Conservation (phyloP, 2,888 invertebrate genomes). For the Schizaphis graminum region DNA sequence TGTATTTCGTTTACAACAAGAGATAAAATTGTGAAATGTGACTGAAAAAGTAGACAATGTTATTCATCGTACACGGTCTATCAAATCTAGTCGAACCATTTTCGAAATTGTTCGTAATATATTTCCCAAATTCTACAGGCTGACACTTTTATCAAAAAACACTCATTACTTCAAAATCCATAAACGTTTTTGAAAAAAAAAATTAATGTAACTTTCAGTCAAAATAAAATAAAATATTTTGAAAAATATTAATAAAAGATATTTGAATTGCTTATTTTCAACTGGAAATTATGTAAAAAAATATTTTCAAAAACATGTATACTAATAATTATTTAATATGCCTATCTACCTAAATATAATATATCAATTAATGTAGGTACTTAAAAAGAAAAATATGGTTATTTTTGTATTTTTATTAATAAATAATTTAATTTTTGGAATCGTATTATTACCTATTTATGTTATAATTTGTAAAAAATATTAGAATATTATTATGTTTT, state of each 20-base stretch:
- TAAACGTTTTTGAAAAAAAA: too few species aligned
- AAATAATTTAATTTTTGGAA: not conserved
- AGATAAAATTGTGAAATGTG: not conserved
- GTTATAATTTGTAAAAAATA: not conserved
- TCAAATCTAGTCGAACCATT: not conserved
- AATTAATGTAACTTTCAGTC: too few species aligned
- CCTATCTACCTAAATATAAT: not conserved
- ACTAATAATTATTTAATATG: not conserved
- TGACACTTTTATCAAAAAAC: too few species aligned
- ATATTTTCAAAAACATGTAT: not conserved
- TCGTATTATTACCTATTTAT: not conserved
- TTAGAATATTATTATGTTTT: not conserved
- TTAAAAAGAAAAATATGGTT: not conserved
- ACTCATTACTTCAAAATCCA: too few species aligned
- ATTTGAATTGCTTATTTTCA: too few species aligned
- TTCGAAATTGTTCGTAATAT: not conserved
- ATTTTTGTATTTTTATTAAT: not conserved
- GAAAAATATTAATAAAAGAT: too few species aligned
- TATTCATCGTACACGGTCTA: not conserved
- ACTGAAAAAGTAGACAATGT: not conserved
- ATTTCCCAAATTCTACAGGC: not conserved
- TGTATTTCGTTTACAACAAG: not conserved
- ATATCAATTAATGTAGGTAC: not conserved
- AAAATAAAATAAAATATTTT: too few species aligned
- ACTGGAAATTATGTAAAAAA: too few species aligned